A percentile compares a stretch with the other conserved stretches of the same genome.
Conservation (phyloP, 2,113 vertebrate genomes). For the Dendropsophus ebraccatus region DNA sequence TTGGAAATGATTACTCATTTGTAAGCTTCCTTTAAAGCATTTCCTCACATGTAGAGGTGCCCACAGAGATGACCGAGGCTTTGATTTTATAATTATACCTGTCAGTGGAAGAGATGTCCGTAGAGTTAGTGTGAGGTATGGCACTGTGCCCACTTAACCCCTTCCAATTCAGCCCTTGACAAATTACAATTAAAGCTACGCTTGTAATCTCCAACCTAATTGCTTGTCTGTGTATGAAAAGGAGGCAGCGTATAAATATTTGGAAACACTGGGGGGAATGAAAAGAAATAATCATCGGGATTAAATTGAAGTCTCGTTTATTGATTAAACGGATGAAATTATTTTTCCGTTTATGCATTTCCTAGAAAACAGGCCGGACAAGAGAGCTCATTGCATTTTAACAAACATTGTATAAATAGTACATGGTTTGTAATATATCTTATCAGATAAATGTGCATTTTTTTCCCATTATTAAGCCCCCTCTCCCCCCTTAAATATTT, state of each 20-base stretch:
- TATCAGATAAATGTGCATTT: too few species aligned
- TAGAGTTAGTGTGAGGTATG: slow-evolving; percentile 63
- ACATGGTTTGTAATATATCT: too few species aligned
- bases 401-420: too few species aligned
- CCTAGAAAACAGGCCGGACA: too few species aligned
- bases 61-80: slow-evolving; percentile 76
- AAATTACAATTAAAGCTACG: not conserved
- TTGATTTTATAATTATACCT: slow-evolving; percentile 86
- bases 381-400: too few species aligned
- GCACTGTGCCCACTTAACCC: slow-evolving; percentile 9
- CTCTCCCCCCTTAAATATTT: too few species aligned
- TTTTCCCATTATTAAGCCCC: too few species aligned
- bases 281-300: not conserved
- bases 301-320: not conserved
- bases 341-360: not conserved
- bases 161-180: not conserved
- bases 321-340: not conserved
- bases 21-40: slow-evolving; percentile 91
- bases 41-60: slow-evolving; percentile 82
- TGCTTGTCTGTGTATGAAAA: not conserved
- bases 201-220: not conserved
- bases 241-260: not conserved
- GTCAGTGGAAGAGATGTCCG: slow-evolving; percentile 53
- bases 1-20: slow-evolving; percentile 91
- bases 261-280: not conserved